Base-by-base conservation (phyloP, 2,888 invertebrate genomes). In the Bimastos eiseni region DNA sequence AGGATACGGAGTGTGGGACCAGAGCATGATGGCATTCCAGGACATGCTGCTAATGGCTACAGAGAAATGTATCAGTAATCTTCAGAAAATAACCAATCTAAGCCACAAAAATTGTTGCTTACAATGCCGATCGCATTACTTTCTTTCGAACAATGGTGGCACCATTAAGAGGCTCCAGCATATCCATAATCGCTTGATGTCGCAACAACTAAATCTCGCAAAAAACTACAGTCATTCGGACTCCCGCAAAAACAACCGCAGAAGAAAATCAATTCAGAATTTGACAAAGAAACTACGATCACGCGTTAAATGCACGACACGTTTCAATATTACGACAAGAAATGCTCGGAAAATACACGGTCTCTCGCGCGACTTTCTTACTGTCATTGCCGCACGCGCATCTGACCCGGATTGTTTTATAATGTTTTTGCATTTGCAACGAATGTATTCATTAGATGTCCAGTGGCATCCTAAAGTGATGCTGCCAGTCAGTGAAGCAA, bases 371-470 rank as follows among this genome's bases (percentile, higher is more conserved):
- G 70, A 4, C n/a, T 70, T n/a, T n/a, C n/a, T n/a, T 0, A n/a
- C 70, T n/a, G 70, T 70, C 70, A 11, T 8, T n/a, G 70, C n/a
- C 70, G 70, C 70, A n/a, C n/a, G n/a, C 70, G n/a, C n/a, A 11
- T n/a, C 70, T 1, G 70, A 70, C 70, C n/a, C 1, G 6, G 24
- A n/a, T 11, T 70, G 8, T 70, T 70, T n/a, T 70, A 70, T 70
- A 70, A n/a, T 70, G 70, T 30, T 70, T 70, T 70, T 70, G 49
- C 70, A 70, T n/a, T 70, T 70, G 70, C n/a, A 70, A 86, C 86
- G 86, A 86, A 86, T 86, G 86, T 86, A 86, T 86, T 37, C 34
- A 86, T 34, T 34, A 86, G 36, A 86, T 34, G 86, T 86, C 36
- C 37, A 34, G 37, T 86, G 86, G 37, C 33, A 84, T 84, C 84